Evolutionary conservation across 2,888 invertebrate genomes (phyloP), one percentile per base, ranked within the genome.

Genomic region (Plemyria rubiginata): DNA sequence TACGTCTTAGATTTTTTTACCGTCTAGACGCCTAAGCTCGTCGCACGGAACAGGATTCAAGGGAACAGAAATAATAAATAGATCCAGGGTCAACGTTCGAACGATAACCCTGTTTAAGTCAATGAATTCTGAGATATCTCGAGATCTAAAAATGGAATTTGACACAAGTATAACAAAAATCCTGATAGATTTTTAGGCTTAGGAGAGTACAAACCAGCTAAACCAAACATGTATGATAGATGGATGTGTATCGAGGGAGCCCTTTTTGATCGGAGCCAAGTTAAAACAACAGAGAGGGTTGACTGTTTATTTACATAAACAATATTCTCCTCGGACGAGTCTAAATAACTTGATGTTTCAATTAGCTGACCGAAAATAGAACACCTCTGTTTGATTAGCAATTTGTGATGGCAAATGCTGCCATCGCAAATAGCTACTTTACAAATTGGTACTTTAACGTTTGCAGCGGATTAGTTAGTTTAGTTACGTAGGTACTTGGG

Each of bases 21-120:
- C 68, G 90, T 88, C 89, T 88, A 89, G 89, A 88, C 88, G 75
- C 76, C 79, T 80, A 86, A 79, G 83, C 84, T 60, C 57, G 68
- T 74, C 72, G 75, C 78, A 75, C 74, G 66, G 76, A 77, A 85
- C 84, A 82, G 81, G 83, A 84, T 85, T 80, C 77, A 78, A 79
- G 71, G 71, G 72, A 73, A 80, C 77, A 75, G 76, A 80, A 86
- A 85, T 86, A 84, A 86, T 87, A 77, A 86, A 88, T 84, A 88
- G 84, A 85, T 73, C 70, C 63, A 76, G 78, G 85, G 80, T 84
- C 83, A 81, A 82, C 72, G 88, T 13, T 43, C 49, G 56, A 29
- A 28, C 32, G 9, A 48, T 46, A 50, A 38, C 16, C 8, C 7
- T 9, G 12, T 32, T 43, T 9, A 36, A 12, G 29, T 29, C 11